Evolutionary conservation across 2,797 vertebrate species (phyloP).

Genomic region (Enteromius paludinosus): DNA sequence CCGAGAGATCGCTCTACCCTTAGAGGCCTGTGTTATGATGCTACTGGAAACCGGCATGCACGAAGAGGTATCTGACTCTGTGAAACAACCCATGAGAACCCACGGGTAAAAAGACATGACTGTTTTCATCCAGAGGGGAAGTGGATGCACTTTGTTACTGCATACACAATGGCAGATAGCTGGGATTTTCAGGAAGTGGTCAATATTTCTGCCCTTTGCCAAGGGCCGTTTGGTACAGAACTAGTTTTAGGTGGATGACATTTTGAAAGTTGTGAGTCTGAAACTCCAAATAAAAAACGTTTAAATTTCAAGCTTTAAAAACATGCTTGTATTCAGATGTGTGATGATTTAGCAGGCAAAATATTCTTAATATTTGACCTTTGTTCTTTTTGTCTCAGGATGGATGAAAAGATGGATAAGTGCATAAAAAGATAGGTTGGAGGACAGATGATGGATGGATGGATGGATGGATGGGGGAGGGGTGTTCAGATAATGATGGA

Average conservation of each 20-base stretch:
- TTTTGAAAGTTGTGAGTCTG: not conserved
- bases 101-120: not conserved
- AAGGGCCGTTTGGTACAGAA: not conserved
- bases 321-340: not conserved
- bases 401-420: not conserved
- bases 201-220: not conserved
- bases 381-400: not conserved
- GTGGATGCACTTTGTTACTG: not conserved
- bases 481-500: not conserved
- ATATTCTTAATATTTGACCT: not conserved
- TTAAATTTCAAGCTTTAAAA: not conserved
- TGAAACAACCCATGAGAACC: not conserved
- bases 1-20: slow-evolving; percentile 91
- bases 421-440: not conserved
- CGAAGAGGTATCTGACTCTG: slow-evolving; percentile 85
- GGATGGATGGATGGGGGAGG: not conserved
- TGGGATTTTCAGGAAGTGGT: not conserved
- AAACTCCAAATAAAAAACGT: not conserved
- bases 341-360: not conserved
- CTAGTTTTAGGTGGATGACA: not conserved
- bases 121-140: not conserved
- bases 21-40: slow-evolving; percentile 98
- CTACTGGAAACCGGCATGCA: slow-evolving; percentile 97
- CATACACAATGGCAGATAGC: not conserved
- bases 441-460: not conserved